Base-by-base conservation (phyloP, 2,888 invertebrate genomes). In the Melikaiella ostensackeni region DNA sequence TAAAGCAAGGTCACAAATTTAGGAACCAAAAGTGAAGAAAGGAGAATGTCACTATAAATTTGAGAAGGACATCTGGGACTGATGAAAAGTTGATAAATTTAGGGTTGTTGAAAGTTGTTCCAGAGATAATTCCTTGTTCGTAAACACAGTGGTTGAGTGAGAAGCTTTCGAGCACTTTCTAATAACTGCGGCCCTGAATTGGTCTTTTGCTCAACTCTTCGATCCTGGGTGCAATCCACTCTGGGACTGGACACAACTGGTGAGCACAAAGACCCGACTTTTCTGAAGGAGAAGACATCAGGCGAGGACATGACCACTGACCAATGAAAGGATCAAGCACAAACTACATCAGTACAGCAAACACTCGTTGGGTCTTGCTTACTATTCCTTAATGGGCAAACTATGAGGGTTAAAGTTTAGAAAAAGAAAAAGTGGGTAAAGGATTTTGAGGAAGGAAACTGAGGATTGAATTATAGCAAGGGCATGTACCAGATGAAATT, bases 211-310 rank as follows among this genome's bases (percentile, higher is more conserved):
- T 66, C n/a, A n/a, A n/a, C 42, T 42, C 80, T 78, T 80, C 78
- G 75, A 77, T 74, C 57, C 21, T 80, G 62, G 74, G 38, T 76
- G 75, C 80, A 79, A 80, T 81, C 81, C 75, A 76, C 78, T 77
- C 76, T 75, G 80, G 79, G 83, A 84, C 84, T 84, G 85, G 83
- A 84, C 82, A 85, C 81, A 66, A 79, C 79, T 79, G 83, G 78
- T 84, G 81, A 82, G 83, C 88, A 89, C 89, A 88, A 89, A 87
- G 89, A 89, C 87, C 85, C 38, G 38, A 38, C 38, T 38, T 38
- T 11, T 38, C 38, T 38, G 38, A 38, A 38, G 38, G 38, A 38
- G 38, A 38, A 64, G 64, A 33, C 62, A 62, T 62, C 62, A 62
- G 33, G n/a, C 21, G 16, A 64, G 38, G 24, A 42, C 21, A 42